phyloP scores from a whole-genome alignment of 2,888 invertebrate genomes.

The Spialia ferax region DNA sequence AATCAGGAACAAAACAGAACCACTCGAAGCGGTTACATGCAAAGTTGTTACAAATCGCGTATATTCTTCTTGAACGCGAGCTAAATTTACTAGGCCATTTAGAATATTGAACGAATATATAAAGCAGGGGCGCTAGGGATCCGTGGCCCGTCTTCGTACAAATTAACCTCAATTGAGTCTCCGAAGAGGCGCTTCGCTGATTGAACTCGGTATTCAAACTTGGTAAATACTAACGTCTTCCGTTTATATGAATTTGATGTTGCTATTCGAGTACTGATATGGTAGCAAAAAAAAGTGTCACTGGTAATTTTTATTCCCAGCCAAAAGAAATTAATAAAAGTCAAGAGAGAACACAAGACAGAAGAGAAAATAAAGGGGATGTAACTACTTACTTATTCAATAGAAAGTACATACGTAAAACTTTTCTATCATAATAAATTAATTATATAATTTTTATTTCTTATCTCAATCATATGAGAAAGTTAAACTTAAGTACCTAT shows the following conservation, averaged over 20 bases:
- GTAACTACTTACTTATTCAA: not conserved
- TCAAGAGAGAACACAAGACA: too few species aligned
- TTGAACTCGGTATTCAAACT: conserved; percentile 76
- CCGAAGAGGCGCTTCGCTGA: conserved; percentile 83
- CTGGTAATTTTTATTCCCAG: too few species aligned
- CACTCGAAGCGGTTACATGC: conserved; percentile 5
- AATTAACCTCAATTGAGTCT: conserved; percentile 86
- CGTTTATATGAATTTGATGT: conserved; percentile 27
- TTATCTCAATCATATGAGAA: not conserved
- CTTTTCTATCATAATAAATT: not conserved
- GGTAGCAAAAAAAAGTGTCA: too few species aligned
- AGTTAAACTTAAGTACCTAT: not conserved
- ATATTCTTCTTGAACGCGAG: conserved; percentile 47
- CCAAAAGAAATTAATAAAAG: not conserved
- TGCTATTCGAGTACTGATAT: too few species aligned
- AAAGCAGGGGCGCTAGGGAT: conserved; percentile 81
- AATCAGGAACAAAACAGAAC: conserved; percentile 4
- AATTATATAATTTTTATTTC: not conserved
- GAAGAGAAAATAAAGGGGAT: too few species aligned
- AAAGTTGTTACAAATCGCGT: conserved; percentile 19
- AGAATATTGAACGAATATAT: conserved; percentile 81
- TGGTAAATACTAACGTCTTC: conserved; percentile 63
- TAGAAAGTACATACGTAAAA: not conserved
- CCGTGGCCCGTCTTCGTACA: conserved; percentile 80
- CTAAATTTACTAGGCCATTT: conserved; percentile 66